A percentile compares a stretch with the other conserved stretches of the same genome.
Conservation (phyloP, 2,888 invertebrate genomes). For the Parnassius apollo region DNA sequence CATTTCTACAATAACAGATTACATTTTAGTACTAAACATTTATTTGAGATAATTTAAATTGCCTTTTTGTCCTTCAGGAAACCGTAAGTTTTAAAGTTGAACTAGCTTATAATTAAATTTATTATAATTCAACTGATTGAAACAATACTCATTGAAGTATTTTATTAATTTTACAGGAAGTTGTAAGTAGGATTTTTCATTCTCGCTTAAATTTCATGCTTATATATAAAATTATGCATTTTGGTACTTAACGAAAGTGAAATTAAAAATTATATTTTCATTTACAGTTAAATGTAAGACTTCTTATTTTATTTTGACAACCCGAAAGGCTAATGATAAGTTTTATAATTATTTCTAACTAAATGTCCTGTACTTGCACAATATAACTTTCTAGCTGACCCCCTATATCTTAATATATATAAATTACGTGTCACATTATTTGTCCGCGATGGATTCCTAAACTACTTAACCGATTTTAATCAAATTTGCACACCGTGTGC, state of each 20-base stretch:
- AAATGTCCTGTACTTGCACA: no score
- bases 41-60: background rate
- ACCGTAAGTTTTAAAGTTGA: slow-evolving; percentile 5
- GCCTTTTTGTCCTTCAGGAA: slow-evolving; percentile 11
- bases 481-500: no score
- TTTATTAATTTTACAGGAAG: slow-evolving; percentile 1
- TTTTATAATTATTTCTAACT: no score
- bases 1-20: no score
- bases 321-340: background rate
- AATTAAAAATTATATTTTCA: slow-evolving; percentile 1
- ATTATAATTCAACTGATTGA: background rate
- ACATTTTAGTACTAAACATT: no score
- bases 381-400: no score
- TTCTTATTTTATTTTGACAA: background rate
- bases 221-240: background rate
- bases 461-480: no score
- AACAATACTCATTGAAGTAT: background rate
- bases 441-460: no score
- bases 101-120: background rate
- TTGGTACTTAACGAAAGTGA: background rate
- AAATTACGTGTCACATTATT: no score
- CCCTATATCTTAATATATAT: no score
- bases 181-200: slow-evolving; percentile 3
- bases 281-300: slow-evolving; percentile 23
- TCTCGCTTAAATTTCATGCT: background rate